These are phyloP conservation scores for Eriocheir sinensis DNA, from an alignment of 1,140 invertebrate species.

Conservation along the genomic window DNA sequence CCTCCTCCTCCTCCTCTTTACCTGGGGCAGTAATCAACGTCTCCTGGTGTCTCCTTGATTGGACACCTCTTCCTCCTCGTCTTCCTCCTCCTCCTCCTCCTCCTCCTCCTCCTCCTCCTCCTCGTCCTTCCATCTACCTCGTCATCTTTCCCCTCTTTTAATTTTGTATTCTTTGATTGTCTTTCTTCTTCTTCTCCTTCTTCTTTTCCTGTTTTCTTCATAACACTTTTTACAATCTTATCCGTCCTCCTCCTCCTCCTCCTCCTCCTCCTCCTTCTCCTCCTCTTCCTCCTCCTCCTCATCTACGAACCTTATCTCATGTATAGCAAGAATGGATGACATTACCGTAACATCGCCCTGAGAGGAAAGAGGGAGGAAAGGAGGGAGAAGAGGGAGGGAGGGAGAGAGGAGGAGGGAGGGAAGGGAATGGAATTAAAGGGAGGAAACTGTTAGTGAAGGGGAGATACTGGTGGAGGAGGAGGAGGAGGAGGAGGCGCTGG, in stretches of 20 bases:
- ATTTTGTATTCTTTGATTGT: too few species aligned
- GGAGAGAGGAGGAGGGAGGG: not conserved
- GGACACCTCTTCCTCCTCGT: not conserved
- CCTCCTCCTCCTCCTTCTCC: too few species aligned
- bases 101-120: too few species aligned
- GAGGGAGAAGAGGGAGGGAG: not conserved
- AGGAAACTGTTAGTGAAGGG: not conserved
- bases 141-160: too few species aligned
- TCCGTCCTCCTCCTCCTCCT: too few species aligned
- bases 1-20: conserved; percentile 10
- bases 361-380: not conserved
- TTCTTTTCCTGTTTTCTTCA: too few species aligned
- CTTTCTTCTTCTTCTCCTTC: too few species aligned
- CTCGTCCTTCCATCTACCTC: not conserved
- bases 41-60: not conserved
- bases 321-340: too few species aligned
- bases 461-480: not conserved
- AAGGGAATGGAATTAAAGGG: too few species aligned
- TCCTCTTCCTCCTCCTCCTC: too few species aligned
- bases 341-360: not conserved
- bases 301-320: too few species aligned
- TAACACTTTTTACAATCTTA: too few species aligned
- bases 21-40: not conserved
- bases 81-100: not conserved
- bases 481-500: not conserved